Conservation (phyloP, 2,113 vertebrate genomes). For the Potamarius usumacintae region DNA sequence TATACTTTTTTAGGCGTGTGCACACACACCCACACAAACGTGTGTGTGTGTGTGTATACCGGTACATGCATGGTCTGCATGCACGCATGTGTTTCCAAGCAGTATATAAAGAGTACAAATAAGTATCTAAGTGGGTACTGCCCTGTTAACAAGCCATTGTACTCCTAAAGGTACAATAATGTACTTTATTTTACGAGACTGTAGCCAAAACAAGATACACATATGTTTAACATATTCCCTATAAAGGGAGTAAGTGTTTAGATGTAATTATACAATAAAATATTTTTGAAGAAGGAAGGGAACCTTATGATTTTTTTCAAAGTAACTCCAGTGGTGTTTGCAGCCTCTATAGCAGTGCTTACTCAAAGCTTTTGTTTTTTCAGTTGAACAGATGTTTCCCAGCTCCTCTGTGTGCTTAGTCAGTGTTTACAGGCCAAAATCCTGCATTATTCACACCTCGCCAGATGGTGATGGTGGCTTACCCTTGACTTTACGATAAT, state of each 20-base stretch:
- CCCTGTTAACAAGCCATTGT: no score
- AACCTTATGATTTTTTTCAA: neutral
- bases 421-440: neutral
- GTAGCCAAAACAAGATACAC: no score
- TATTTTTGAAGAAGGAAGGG: neutral
- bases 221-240: neutral
- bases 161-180: no score
- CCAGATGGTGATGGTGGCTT: neutral
- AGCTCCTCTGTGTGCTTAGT: neutral
- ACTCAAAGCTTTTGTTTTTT: neutral
- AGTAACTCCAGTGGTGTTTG: neutral
- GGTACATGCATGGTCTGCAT: no score
- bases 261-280: neutral
- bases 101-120: no score
- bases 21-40: no score
- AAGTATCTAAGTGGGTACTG: no score
- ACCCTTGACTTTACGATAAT: neutral
- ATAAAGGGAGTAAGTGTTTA: neutral
- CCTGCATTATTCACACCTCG: neutral
- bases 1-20: no score
- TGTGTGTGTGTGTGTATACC: no score
- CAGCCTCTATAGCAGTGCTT: neutral
- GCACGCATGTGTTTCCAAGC: no score
- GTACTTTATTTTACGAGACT: no score
- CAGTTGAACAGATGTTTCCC: neutral